Evolutionary conservation across 2,888 invertebrate genomes (phyloP).

Genomic region (Pseudolycoriella hygida): DNA sequence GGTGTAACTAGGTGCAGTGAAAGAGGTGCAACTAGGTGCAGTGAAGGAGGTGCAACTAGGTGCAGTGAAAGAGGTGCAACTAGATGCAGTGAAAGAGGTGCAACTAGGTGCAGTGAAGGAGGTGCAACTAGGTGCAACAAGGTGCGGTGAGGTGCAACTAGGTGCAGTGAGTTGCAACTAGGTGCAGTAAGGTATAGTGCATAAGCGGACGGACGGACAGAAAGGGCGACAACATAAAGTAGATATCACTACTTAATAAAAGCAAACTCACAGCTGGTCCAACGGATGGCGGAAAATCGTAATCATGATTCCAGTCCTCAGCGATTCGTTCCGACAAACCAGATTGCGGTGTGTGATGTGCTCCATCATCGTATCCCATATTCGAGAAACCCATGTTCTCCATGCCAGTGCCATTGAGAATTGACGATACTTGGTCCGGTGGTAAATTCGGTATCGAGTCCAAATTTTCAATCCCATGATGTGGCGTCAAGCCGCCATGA

Average conservation of each 20-base stretch:
- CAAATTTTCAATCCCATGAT: slow-evolving; percentile 28
- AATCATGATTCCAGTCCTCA: slow-evolving; percentile 56
- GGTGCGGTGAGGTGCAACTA: too few species aligned
- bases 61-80: too few species aligned
- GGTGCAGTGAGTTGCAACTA: too few species aligned
- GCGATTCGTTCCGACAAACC: slow-evolving; percentile 37
- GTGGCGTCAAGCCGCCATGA: slow-evolving; percentile 19
- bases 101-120: too few species aligned
- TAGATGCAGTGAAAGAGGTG: too few species aligned
- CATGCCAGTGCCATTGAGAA: slow-evolving; percentile 22
- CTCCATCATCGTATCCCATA: slow-evolving; percentile 53
- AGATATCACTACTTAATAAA: neutral
- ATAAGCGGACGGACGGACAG: too few species aligned
- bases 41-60: too few species aligned
- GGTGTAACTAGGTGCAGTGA: too few species aligned
- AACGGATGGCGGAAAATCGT: slow-evolving; percentile 44
- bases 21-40: too few species aligned
- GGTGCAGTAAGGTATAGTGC: too few species aligned
- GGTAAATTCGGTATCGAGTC: slow-evolving; percentile 44
- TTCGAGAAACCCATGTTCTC: slow-evolving; percentile 40
- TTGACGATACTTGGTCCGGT: slow-evolving; percentile 35
- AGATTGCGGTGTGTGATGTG: slow-evolving; percentile 37
- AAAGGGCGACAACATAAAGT: too few species aligned
- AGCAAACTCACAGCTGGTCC: slow-evolving; percentile 46
- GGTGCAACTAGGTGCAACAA: too few species aligned